Evolutionary conservation across 1,140 invertebrate species (phyloP).

Genomic region (Phenacoccus solenopsis): DNA sequence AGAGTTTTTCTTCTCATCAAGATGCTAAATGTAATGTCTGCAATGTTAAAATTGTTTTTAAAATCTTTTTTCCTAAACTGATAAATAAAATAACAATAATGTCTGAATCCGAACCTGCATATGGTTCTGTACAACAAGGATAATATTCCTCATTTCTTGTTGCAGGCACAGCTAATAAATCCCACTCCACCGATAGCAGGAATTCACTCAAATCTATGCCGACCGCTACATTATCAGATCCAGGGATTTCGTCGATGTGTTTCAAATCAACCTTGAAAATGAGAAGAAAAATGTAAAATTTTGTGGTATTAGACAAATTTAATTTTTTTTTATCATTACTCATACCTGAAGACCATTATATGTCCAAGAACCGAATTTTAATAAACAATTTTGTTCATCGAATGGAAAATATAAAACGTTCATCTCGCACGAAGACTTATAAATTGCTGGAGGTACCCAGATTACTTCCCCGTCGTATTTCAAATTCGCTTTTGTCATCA

Average conservation of each 20-base stretch:
- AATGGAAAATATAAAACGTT: slow-evolving; percentile 94
- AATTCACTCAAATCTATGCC: slow-evolving; percentile 85
- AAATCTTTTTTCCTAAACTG: no score
- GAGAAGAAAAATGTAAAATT: slow-evolving; percentile 20
- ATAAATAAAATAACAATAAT: background rate
- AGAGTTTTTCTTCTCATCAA: slow-evolving; percentile 85
- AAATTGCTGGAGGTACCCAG: slow-evolving; percentile 98
- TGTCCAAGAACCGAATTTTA: slow-evolving; percentile 96
- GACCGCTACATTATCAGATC: slow-evolving; percentile 61
- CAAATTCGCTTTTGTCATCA: slow-evolving; percentile 92
- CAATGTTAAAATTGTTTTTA: no score
- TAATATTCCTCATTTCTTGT: slow-evolving; percentile 85
- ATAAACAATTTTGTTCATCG: slow-evolving; percentile 82
- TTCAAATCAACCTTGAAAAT: slow-evolving; percentile 63
- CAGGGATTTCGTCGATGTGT: slow-evolving; percentile 62
- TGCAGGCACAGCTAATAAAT: slow-evolving; percentile 77
- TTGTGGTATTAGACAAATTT: no score
- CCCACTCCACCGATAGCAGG: slow-evolving; percentile 91
- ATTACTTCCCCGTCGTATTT: slow-evolving; percentile 79
- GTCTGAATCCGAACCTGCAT: slow-evolving; percentile 47
- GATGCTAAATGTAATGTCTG: slow-evolving; percentile 91
- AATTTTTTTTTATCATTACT: background rate
- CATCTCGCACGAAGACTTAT: slow-evolving; percentile 94
- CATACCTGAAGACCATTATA: slow-evolving; percentile 76
- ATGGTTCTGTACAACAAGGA: slow-evolving; percentile 67